These are phyloP conservation scores for Leuctra nigra DNA, from an alignment of 2,888 invertebrate species.

Conservation along the genomic window DNA sequence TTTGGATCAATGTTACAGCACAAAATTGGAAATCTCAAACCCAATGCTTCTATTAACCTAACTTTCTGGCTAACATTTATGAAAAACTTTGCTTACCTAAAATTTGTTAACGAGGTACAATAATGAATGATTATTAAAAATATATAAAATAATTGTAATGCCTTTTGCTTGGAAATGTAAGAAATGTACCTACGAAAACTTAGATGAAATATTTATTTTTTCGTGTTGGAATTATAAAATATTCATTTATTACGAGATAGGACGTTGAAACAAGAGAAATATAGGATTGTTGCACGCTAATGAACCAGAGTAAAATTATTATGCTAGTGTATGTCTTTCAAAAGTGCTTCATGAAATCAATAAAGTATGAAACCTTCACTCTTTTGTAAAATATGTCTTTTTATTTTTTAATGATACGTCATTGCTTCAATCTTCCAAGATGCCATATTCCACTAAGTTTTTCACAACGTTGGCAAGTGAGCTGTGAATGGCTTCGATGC, in stretches of 20 bases:
- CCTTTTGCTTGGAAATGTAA: conserved; percentile 6
- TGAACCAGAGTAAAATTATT: background rate
- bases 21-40: too few species aligned
- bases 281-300: conserved; percentile 10
- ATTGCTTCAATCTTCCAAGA: background rate
- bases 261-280: conserved; percentile 4
- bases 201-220: conserved; percentile 8
- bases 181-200: background rate
- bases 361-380: background rate
- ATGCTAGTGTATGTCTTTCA: background rate
- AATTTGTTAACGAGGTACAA: background rate
- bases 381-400: background rate
- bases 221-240: conserved; percentile 1
- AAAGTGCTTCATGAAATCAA: background rate
- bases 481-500: background rate
- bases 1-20: too few species aligned
- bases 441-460: background rate
- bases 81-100: background rate
- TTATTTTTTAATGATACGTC: background rate
- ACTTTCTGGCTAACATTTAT: background rate
- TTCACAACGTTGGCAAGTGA: background rate
- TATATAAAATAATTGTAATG: background rate
- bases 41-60: background rate
- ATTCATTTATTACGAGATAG: background rate
- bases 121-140: background rate